Evolutionary conservation across 2,888 invertebrate species (phyloP).

Genomic region (Synanthedon tipuliformis): DNA sequence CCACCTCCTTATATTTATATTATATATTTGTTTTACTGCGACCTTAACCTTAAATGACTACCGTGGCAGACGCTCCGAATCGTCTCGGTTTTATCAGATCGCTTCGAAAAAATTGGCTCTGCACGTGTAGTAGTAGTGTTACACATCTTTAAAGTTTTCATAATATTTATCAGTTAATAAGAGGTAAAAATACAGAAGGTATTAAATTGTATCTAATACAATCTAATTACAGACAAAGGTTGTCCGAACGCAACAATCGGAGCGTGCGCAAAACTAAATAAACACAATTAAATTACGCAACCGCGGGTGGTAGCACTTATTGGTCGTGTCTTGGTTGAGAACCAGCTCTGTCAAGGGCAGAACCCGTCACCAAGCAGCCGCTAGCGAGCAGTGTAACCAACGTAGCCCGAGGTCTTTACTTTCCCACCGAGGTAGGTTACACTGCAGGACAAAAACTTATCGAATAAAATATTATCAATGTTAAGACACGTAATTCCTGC

Average conservation of each 20-base stretch:
- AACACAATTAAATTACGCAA: not conserved
- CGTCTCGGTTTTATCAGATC: not conserved
- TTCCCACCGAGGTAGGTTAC: conserved; percentile 27
- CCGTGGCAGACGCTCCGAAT: conserved; percentile 5
- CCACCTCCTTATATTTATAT: conserved; percentile 38
- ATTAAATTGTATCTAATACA: too few relatives aligned
- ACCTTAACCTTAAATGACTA: conserved; percentile 63
- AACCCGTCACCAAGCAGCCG: conserved; percentile 41
- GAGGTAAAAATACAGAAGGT: too few relatives aligned
- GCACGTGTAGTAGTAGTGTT: too few relatives aligned
- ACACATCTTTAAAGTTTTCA: too few relatives aligned
- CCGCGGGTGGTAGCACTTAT: conserved; percentile 6
- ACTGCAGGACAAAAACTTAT: too few relatives aligned
- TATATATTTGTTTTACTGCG: conserved; percentile 43
- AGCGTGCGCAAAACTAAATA: not conserved
- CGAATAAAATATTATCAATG: too few relatives aligned
- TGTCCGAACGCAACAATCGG: not conserved
- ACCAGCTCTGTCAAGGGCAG: conserved; percentile 59
- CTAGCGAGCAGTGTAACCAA: conserved; percentile 10
- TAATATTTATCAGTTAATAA: too few relatives aligned
- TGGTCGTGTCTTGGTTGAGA: conserved; percentile 19
- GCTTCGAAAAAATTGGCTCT: too few relatives aligned
- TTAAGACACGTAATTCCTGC: too few relatives aligned
- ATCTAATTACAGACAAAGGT: too few relatives aligned
- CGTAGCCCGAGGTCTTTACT: conserved; percentile 50